phyloP scores from a whole-genome alignment of 2,113 vertebrate species.

The Megaceryle torquata region DNA sequence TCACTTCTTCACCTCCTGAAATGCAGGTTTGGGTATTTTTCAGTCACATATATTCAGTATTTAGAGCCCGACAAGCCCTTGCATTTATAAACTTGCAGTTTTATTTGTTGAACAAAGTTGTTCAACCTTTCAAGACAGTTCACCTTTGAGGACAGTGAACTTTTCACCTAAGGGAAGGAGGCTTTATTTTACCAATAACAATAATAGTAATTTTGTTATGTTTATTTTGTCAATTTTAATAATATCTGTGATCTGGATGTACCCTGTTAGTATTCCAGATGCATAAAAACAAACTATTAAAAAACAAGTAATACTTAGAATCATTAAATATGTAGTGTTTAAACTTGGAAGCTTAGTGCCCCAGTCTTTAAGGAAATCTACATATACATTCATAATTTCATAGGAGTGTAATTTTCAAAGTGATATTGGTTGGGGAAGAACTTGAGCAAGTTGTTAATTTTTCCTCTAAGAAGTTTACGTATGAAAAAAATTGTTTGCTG shows the following conservation, averaged over 20 bases:
- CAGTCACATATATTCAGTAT: background rate
- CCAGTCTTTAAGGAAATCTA: background rate
- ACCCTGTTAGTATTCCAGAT: background rate
- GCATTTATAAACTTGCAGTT: background rate
- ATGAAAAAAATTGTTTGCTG: background rate
- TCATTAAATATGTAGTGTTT: rapidly evolving
- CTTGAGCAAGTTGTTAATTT: background rate
- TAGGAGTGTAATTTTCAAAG: background rate
- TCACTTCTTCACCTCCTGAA: background rate
- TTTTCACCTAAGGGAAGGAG: background rate
- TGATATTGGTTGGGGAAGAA: background rate
- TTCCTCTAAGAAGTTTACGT: background rate
- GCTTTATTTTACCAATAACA: background rate
- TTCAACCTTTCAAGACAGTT: no score
- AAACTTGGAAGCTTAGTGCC: background rate
- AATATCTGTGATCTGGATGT: background rate
- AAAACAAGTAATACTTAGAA: background rate
- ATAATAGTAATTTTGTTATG: background rate
- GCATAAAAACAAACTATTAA: background rate
- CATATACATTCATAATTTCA: background rate
- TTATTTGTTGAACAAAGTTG: background rate
- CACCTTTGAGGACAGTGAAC: background rate
- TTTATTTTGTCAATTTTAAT: background rate
- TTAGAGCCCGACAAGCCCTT: background rate
- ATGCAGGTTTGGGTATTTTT: background rate